These are phyloP conservation scores for Flexamia atlantica DNA, from an alignment of 2,888 invertebrate species.

Conservation along the genomic window DNA sequence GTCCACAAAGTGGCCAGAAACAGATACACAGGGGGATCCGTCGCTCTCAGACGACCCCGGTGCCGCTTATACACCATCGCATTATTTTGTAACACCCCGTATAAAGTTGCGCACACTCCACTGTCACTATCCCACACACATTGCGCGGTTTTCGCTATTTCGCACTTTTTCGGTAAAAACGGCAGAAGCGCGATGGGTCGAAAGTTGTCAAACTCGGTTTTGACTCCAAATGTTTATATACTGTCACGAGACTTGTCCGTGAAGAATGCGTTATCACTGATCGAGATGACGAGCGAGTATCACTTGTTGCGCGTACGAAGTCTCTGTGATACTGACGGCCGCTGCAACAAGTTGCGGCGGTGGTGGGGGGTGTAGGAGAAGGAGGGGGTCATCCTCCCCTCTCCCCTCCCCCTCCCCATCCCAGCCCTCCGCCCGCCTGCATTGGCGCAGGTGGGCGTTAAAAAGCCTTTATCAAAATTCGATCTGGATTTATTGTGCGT, in stretches of 20 bases:
- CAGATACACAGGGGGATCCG: constrained; percentile 10
- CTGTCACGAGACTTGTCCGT: background rate
- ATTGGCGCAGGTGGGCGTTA: constrained; percentile 46
- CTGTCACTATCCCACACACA: constrained; percentile 13
- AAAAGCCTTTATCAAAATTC: constrained; percentile 58
- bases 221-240: background rate
- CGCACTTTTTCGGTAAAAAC: background rate
- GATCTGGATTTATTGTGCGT: constrained; percentile 58
- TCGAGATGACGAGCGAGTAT: background rate
- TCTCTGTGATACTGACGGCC: background rate
- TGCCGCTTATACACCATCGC: constrained; percentile 51
- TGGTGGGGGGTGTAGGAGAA: constrained; percentile 1
- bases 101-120: background rate
- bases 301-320: background rate
- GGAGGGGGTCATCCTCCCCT: background rate
- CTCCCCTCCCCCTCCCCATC: background rate
- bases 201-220: background rate
- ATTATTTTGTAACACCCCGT: constrained; percentile 24
- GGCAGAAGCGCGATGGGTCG: constrained; percentile 18
- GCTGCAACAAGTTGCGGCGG: background rate
- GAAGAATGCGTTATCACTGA: constrained; percentile 8
- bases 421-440: background rate
- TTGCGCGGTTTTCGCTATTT: background rate
- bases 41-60: constrained; percentile 47
- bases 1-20: constrained; percentile 44